Percentiles rank a stretch among this genome's conserved stretches.
Evolutionary conservation across 1,140 invertebrate genomes (phyloP).

Genomic region (Sipha flava): DNA sequence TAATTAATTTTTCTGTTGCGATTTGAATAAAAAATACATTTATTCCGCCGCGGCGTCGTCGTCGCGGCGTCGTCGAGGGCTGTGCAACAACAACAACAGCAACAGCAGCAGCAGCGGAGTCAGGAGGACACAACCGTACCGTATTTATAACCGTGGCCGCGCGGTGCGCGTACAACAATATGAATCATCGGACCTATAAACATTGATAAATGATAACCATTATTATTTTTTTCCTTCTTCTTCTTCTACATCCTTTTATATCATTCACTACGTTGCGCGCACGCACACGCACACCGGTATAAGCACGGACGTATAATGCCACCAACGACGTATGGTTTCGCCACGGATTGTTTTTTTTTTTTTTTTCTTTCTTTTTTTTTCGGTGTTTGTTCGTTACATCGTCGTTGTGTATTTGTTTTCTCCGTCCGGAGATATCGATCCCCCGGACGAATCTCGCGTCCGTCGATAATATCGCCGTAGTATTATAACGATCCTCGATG

Average conservation of each 20-base stretch:
- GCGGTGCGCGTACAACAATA: too few relatives aligned
- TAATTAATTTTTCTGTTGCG: background rate
- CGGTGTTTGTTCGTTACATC: too few relatives aligned
- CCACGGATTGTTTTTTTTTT: background rate
- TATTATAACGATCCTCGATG: too few relatives aligned
- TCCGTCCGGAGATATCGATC: too few relatives aligned
- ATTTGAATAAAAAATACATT: background rate
- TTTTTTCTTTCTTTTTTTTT: too few relatives aligned
- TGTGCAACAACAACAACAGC: background rate
- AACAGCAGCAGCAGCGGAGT: too few relatives aligned
- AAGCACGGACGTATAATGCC: background rate
- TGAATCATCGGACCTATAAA: background rate
- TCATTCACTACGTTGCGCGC: too few relatives aligned
- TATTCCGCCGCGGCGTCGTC: background rate
- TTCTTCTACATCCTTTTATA: background rate
- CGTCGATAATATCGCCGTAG: too few relatives aligned
- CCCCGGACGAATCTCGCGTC: too few relatives aligned
- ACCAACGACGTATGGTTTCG: background rate
- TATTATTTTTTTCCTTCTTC: background rate
- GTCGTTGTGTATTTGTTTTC: too few relatives aligned
- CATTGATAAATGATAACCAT: conserved; percentile 6
- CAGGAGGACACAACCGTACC: too few relatives aligned
- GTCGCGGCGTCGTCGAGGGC: background rate
- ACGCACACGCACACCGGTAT: background rate
- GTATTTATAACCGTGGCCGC: too few relatives aligned